Evolutionary conservation across 2,113 vertebrate genomes (phyloP), one percentile per base, ranked within the genome.

Genomic region (Ictalurus punctatus): DNA sequence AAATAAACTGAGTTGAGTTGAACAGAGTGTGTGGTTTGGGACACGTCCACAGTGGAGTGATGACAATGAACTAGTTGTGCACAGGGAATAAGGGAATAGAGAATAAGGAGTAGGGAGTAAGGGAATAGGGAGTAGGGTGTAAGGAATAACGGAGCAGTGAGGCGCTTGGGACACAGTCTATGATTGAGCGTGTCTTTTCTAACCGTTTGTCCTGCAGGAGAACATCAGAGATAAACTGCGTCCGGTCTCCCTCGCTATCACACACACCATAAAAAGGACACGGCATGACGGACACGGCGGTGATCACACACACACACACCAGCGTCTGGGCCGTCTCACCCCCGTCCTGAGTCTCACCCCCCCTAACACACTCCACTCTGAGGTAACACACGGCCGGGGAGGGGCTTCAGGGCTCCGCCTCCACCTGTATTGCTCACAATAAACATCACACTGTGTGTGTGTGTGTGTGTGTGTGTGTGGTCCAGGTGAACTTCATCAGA

Each of bases 151-250:
- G 73, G 73, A 25, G 3, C 1, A 76, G 37, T 9, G 21, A 76
- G 40, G 73, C 3, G 14, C 25, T 76, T 48, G 34, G 10, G 25
- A 78, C 5, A 6, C 37, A 76, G 23, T 78, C 74, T 27, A 25
- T 83, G 30, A 23, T 6, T 40, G 4, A 84, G 1, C 34, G 13
- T 84, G 58, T 59, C 56, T 58, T 48, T 21, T 86, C 8, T 27
- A 23, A 37, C 67, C 48, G 37, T 54, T 73, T 27, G 88, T 90
- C 56, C 0, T 83, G 37, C 21, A 99, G 97, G 97, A 98, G 23
- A 96, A 93, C 84, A 94, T 98, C 90, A 95, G 93, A 61, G 98
- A 98, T 94, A 99, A 98, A 92, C 96, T 99, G 84, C 96, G 97
- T 7, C 96, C 97, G 87, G 97, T 98, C 79, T 93, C 96, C 0